phyloP scores from a whole-genome alignment of 2,888 invertebrate species.

The Anaspis maculata region DNA sequence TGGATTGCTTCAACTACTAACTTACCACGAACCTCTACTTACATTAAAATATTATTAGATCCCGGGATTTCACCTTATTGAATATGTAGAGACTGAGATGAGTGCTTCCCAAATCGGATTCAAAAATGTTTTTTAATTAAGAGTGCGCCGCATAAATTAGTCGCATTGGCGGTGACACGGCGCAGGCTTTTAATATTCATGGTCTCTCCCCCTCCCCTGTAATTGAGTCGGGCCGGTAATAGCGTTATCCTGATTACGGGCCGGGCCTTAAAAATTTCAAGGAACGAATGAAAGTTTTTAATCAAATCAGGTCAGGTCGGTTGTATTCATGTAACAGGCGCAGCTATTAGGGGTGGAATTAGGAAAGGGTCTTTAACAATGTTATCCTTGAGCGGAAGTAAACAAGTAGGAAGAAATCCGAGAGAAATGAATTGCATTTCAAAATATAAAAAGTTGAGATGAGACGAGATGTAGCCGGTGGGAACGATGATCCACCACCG shows the following conservation, averaged over 20 bases:
- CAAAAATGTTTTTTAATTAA: conserved; percentile 21
- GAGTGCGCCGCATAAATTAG: conserved; percentile 20
- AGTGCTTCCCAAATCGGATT: conserved; percentile 20
- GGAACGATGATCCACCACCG: neutral
- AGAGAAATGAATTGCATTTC: conserved; percentile 21
- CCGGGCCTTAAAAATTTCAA: conserved; percentile 33
- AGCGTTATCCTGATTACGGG: conserved; percentile 37
- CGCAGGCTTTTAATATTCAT: conserved; percentile 36
- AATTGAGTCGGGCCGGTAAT: conserved; percentile 38
- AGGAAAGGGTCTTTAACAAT: conserved; percentile 32
- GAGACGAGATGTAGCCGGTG: too few species aligned
- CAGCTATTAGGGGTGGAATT: conserved; percentile 27
- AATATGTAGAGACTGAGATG: too few species aligned
- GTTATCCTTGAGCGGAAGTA: conserved; percentile 30
- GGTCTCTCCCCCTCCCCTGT: too few species aligned
- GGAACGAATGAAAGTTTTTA: conserved; percentile 38
- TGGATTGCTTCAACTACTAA: too few species aligned
- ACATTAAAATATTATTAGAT: too few species aligned
- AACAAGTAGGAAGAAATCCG: conserved; percentile 31
- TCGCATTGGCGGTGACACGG: conserved; percentile 22
- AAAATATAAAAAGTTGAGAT: too few species aligned
- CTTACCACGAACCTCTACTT: too few species aligned
- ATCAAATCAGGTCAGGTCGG: conserved; percentile 30
- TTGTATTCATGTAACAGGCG: conserved; percentile 22
- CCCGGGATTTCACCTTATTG: too few species aligned